These are phyloP conservation scores for Chionomys nivalis DNA, from an alignment of 2,113 vertebrate genomes.

Conservation along the genomic window DNA sequence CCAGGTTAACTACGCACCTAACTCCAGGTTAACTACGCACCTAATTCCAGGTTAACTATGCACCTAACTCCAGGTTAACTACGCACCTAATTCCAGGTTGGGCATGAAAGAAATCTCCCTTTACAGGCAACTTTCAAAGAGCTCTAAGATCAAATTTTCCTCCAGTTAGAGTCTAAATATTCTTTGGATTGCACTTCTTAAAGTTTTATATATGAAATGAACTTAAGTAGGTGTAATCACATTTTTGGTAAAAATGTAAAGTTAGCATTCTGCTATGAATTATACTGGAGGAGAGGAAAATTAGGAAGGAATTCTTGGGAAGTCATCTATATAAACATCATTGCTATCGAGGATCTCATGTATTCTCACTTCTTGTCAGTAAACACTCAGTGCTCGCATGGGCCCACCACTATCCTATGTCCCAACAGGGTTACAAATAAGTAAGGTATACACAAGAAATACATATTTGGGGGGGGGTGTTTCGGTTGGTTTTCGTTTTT, in stretches of 20 bases:
- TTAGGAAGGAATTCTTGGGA: neutral
- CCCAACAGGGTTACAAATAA: neutral
- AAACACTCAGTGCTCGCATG: neutral
- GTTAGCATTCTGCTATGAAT: slow-evolving; percentile 1
- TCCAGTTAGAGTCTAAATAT: slow-evolving; percentile 67
- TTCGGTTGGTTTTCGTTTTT: neutral
- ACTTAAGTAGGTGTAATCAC: slow-evolving; percentile 45
- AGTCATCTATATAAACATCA: neutral
- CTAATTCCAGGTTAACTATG: too few relatives aligned
- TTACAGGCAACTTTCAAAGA: slow-evolving; percentile 64
- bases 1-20: too few relatives aligned
- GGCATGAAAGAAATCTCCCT: neutral
- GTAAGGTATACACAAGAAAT: neutral
- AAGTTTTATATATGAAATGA: slow-evolving; percentile 57
- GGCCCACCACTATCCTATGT: neutral
- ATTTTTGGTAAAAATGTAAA: slow-evolving; percentile 44
- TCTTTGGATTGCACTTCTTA: slow-evolving; percentile 63
- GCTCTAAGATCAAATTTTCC: slow-evolving; percentile 67
- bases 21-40: slow-evolving; percentile 65
- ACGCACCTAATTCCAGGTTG: slow-evolving; percentile 34
- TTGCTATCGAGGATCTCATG: slow-evolving; percentile 29
- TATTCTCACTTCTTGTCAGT: neutral
- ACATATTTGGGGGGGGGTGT: neutral
- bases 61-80: slow-evolving; percentile 54
- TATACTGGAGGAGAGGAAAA: neutral